phyloP scores from a whole-genome alignment of 64 coral and sea anemone genomes.

The Cladopsammia gracilis region DNA sequence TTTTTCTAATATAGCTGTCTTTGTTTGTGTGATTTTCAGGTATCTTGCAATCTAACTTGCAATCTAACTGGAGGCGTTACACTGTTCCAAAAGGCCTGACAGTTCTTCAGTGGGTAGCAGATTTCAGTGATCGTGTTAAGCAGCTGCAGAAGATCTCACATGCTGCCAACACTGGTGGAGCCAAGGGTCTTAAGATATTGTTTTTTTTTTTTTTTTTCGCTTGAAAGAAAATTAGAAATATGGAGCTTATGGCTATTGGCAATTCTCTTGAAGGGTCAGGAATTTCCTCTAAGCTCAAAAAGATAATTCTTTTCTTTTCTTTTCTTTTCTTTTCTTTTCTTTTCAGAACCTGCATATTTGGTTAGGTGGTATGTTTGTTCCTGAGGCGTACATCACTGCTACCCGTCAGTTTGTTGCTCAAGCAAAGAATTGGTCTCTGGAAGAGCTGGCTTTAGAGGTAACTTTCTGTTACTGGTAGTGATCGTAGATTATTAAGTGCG shows the following conservation, averaged over 20 bases:
- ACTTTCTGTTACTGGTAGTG: background rate
- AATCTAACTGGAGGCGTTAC: slow-evolving; percentile 95
- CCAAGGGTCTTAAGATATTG: slow-evolving; percentile 88
- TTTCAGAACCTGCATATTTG: slow-evolving; percentile 89
- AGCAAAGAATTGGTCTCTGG: slow-evolving; percentile 97
- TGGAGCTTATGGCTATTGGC: too few species aligned
- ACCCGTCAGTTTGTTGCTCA: slow-evolving; percentile 97
- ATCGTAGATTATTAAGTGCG: too few species aligned
- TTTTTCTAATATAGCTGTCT: background rate
- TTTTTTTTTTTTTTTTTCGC: too few species aligned
- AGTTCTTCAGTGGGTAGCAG: slow-evolving; percentile 98
- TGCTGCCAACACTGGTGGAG: slow-evolving; percentile 82
- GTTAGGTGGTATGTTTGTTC: slow-evolving; percentile 97
- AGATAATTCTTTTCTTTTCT: slow-evolving; percentile 7
- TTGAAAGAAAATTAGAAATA: too few species aligned
- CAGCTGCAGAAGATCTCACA: slow-evolving; percentile 91
- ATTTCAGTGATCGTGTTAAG: slow-evolving; percentile 97
- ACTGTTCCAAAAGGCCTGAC: slow-evolving; percentile 95
- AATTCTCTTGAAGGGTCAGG: too few species aligned
- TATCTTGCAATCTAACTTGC: slow-evolving; percentile 93
- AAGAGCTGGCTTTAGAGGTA: slow-evolving; percentile 96
- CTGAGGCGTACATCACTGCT: slow-evolving; percentile 97
- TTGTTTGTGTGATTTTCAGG: slow-evolving; percentile 60
- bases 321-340: too few species aligned
- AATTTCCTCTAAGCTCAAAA: background rate